Evolutionary conservation across 1,140 invertebrate species (phyloP), one percentile per base, ranked within the genome.

Genomic region (Drosophila sulfurigaster): DNA sequence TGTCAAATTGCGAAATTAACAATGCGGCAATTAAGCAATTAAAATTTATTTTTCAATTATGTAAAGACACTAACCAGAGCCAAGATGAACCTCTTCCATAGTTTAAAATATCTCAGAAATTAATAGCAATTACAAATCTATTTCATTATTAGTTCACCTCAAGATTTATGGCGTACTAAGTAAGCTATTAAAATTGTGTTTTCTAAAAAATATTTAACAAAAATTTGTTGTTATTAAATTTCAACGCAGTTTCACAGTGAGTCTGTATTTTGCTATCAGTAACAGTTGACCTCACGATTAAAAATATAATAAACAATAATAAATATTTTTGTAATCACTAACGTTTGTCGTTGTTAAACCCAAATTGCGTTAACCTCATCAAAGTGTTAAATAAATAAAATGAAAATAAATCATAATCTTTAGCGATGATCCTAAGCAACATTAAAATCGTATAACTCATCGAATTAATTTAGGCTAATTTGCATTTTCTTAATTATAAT

Each of bases 21-120:
- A 52, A 28, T 5, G 49, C 20, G 11, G 20, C 49, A 52, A 52
- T 52, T 52, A 52, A 25, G 49, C 25, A 52, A n/a, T 28, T 52
- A n/a, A 52, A 5, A 52, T 28, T 11, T 30, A 52, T 52, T 52
- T 52, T 28, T n/a, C 25, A 52, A 52, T 52, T 30, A 25, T 49
- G 35, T 38, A 10, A 11, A 38, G 35, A 10, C 35, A 38, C 6
- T 38, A 3, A 38, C 6, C 35, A 8, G 35, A 8, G 35, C 20
- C 20, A 25, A 25, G 20, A 32, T 32, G 30, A 32, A 32, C 7
- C 5, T 32, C 6, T 7, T 32, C 7, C 1, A 32, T 8, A 32
- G 30, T 32, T 32, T 5, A 32, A 32, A 32, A 8, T 32, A 32
- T 25, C 20, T 25, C 0, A 25, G 3, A 25, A 25, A 25, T 25